phyloP scores from a whole-genome alignment of 2,113 vertebrate species.

The Procapra przewalskii region DNA sequence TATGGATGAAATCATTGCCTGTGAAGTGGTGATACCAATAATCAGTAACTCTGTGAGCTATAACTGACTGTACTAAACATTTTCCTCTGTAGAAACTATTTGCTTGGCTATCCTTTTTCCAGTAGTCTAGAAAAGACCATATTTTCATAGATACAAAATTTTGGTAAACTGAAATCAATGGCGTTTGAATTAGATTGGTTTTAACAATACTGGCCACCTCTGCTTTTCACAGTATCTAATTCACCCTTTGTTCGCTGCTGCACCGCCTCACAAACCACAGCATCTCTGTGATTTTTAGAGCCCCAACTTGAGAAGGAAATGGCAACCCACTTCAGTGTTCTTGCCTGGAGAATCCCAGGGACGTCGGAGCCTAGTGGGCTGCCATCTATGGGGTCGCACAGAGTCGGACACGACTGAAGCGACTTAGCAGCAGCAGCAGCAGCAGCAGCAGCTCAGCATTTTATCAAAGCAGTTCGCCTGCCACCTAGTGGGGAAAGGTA shows the following conservation, averaged over 20 bases:
- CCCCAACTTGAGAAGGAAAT: too few species aligned
- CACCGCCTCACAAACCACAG: not conserved
- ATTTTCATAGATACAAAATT: not conserved
- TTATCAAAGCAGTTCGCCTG: slow-evolving; percentile 22
- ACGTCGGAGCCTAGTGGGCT: too few species aligned
- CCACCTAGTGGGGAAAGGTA: slow-evolving; percentile 52
- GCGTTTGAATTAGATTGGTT: not conserved
- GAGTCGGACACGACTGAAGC: too few species aligned
- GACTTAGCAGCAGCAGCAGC: too few species aligned
- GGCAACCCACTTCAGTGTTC: too few species aligned
- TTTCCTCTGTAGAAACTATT: not conserved
- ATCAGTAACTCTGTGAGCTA: not conserved
- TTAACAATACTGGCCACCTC: not conserved
- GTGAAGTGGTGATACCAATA: not conserved
- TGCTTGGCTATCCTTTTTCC: not conserved
- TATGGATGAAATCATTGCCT: not conserved
- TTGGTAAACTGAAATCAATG: not conserved
- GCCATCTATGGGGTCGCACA: too few species aligned
- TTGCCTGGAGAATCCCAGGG: too few species aligned
- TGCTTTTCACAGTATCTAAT: not conserved
- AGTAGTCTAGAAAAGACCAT: not conserved
- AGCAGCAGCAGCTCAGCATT: not conserved
- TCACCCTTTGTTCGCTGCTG: not conserved
- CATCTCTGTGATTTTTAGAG: not conserved
- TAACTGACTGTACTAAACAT: not conserved